Base-by-base conservation (phyloP, 2,888 invertebrate genomes). In the Scotopteryx bipunctaria region DNA sequence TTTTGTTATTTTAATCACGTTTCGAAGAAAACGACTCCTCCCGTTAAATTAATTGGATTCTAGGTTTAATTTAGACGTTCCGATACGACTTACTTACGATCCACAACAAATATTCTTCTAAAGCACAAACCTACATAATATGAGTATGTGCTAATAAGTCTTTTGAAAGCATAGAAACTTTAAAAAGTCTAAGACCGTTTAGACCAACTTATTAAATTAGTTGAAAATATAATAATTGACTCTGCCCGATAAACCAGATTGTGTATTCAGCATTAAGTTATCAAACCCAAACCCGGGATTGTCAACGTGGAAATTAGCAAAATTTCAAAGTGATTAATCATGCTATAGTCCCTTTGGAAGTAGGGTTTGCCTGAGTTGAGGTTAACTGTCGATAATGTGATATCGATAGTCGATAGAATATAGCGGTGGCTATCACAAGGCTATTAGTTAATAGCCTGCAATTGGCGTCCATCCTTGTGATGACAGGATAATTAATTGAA, bases 1-100 rank as follows among this genome's bases (percentile, higher is more conserved):
- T 71, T 76, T 73, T 73, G 72, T 71, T 68, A 76, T 76, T 77
- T 72, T 74, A 73, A 78, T 76, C 74, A 76, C 74, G 74, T 73
- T 59, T 55, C 66, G 37, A 42, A 54, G 61, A 64, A 65, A 66
- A 63, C 63, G 68, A 69, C 59, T 61, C 64, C 59, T 61, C 62
- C 63, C 61, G 59, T 67, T 62, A 72, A 80, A 81, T 81, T 85
- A 85, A 86, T 84, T 84, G 78, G 77, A 72, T 83, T 81, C 38
- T 31, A 29, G 27, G 33, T 19, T 25, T 27, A n/a, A 14, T 9
- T 53, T 27, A 33, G n/a, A 25, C 16, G 3, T 11, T 33, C n/a
- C 46, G 42, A 46, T 32, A 37, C 46, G 52, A 51, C 15, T 11
- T 38, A 32, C n/a, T 6, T 16, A 17, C n/a, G 27, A 9, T 3